These are phyloP conservation scores for Crossaster papposus DNA, from an alignment of 53 echinoderm and acorn worm genomes.

Conservation along the genomic window DNA sequence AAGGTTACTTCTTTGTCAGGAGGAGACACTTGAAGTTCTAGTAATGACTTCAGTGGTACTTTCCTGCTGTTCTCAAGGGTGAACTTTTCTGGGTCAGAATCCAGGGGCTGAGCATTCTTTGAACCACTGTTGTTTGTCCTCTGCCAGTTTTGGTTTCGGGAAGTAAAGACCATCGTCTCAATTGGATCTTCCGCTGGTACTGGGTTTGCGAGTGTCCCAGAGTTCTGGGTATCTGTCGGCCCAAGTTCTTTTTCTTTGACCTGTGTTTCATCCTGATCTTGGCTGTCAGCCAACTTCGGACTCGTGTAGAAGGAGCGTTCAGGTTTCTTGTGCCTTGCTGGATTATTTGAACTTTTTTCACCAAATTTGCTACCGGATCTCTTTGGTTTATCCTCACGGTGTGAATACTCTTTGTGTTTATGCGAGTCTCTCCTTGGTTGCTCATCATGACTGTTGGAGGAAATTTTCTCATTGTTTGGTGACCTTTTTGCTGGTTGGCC, in stretches of 20 bases:
- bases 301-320: constrained; percentile 50
- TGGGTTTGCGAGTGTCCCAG: background rate
- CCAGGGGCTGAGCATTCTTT: background rate
- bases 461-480: background rate
- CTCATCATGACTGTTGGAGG: constrained; percentile 1
- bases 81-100: constrained; percentile 10
- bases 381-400: background rate
- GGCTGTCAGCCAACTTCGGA: constrained; percentile 25
- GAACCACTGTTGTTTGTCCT: background rate
- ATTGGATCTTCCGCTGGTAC: constrained; percentile 17
- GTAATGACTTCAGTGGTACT: constrained; percentile 30
- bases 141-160: constrained; percentile 28
- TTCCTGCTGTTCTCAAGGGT: constrained; percentile 34
- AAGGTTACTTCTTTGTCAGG: background rate
- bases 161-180: constrained; percentile 53
- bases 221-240: background rate
- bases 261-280: constrained; percentile 7
- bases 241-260: background rate
- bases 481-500: background rate
- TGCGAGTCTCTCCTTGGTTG: background rate
- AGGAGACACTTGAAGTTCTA: constrained; percentile 42
- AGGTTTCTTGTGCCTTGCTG: constrained; percentile 34
- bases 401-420: background rate
- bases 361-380: background rate
- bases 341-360: background rate